phyloP scores from a whole-genome alignment of 2,113 vertebrate species.

The Cygnus atratus region DNA sequence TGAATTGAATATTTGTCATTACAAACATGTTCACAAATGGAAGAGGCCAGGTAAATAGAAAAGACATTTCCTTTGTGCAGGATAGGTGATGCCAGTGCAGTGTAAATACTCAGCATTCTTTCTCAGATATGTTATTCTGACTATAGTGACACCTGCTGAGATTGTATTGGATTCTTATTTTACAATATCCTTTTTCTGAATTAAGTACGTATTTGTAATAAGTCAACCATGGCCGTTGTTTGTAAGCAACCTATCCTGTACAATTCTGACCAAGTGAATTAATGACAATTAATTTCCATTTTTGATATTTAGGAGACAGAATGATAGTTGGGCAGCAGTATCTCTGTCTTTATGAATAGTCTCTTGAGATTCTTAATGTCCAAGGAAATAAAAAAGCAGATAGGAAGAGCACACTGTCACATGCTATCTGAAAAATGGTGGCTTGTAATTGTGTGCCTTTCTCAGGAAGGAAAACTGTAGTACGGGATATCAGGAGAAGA shows the following conservation, averaged over 20 bases:
- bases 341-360: background rate
- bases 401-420: background rate
- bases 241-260: slow-evolving; percentile 38
- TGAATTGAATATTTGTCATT: slow-evolving; percentile 16
- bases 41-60: slow-evolving; percentile 5
- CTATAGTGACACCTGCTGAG: slow-evolving; percentile 69
- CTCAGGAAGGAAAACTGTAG: background rate
- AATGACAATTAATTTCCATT: slow-evolving; percentile 41
- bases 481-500: background rate
- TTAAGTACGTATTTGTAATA: slow-evolving; percentile 63
- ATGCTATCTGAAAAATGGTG: background rate
- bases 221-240: slow-evolving; percentile 49
- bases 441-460: background rate
- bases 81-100: background rate
- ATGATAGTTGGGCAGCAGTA: background rate
- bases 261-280: slow-evolving; percentile 48
- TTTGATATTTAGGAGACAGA: background rate
- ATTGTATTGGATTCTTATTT: slow-evolving; percentile 45
- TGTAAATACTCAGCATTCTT: slow-evolving; percentile 25
- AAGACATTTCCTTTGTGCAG: background rate
- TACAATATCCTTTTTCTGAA: slow-evolving; percentile 52
- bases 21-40: background rate
- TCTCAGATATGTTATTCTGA: slow-evolving; percentile 38
- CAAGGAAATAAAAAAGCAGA: background rate
- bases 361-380: background rate